phyloP scores from a whole-genome alignment of 1,140 invertebrate species.

The Zaprionus davidi region DNA sequence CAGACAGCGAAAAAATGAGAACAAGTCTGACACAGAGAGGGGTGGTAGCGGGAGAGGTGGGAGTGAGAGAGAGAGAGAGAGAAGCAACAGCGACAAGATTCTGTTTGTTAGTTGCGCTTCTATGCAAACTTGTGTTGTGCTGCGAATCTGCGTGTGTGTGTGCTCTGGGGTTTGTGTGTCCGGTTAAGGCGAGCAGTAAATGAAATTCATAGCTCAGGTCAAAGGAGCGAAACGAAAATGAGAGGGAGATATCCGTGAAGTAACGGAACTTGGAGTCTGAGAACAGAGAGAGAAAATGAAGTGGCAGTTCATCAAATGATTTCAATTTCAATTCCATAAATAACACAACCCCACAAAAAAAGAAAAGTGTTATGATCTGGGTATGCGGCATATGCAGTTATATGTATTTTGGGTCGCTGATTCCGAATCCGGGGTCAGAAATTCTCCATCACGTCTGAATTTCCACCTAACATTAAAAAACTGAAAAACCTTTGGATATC shows the following conservation, averaged over 20 bases:
- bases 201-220: slow-evolving; percentile 20
- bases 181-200: slow-evolving; percentile 39
- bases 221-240: slow-evolving; percentile 37
- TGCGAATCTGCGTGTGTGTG: slow-evolving; percentile 25
- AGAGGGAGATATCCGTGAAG: neutral
- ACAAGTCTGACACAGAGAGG: slow-evolving; percentile 4
- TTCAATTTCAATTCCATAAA: neutral
- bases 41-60: neutral
- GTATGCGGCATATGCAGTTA: too few relatives aligned
- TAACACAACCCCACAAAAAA: too few relatives aligned
- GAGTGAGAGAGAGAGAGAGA: slow-evolving; percentile 15
- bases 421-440: too few relatives aligned
- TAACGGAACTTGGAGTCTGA: slow-evolving; percentile 15
- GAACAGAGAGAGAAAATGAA: neutral
- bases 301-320: neutral
- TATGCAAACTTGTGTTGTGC: slow-evolving; percentile 19
- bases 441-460: too few relatives aligned
- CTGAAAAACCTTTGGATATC: too few relatives aligned
- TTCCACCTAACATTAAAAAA: too few relatives aligned
- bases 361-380: too few relatives aligned
- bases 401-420: too few relatives aligned
- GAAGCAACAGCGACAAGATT: slow-evolving; percentile 30
- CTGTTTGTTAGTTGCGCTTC: slow-evolving; percentile 35
- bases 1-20: slow-evolving; percentile 8
- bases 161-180: slow-evolving; percentile 57